Base-by-base conservation (phyloP, 1,140 invertebrate genomes). In the Drosophila ercepeae region DNA sequence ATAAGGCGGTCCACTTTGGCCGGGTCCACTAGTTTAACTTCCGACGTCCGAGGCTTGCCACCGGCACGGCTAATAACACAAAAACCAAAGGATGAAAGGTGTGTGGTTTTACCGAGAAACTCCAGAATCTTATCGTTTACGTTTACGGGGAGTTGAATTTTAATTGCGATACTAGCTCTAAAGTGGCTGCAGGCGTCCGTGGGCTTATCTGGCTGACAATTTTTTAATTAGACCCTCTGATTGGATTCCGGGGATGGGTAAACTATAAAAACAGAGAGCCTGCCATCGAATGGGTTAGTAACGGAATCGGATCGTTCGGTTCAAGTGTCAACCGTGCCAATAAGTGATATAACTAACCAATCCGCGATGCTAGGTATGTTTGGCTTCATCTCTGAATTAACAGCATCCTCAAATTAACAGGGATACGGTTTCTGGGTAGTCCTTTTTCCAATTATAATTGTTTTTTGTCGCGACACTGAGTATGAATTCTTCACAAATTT, bases 171-270 rank as follows among this genome's bases (percentile, higher is more conserved):
- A 78, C 39, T 73, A n/a, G 21, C 21, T 21, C n/a, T n/a, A 44
- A 42, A 23, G 54, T 13, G 27, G 44, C 29, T 71, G 44, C 61
- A 57, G 57, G 13, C 14, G 23, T 19, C 49, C 1, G 5, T 2
- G 25, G 50, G 78, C 78, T 82, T 82, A 82, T 82, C 78, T 69
- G 74, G 48, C 42, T 71, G 61, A 68, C 78, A 73, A 46, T 78
- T 71, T 78, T 73, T 74, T 82, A 82, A 82, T 82, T 82, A 82
- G 59, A 45, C 60, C 23, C 51, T 27, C 44, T 32, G 78, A 9
- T 36, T 3, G 29, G n/a, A 23, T 25, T 25, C 29, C 32, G 57
- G 55, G 60, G 14, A 52, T 53, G 19, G 58, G 63, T 19, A 46
- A 49, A 61, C 60, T 67, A 67, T 67, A 67, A 34, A 67, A 45